Evolutionary conservation across 1,140 invertebrate genomes (phyloP).

Genomic region (Anoplolepis gracilipes): DNA sequence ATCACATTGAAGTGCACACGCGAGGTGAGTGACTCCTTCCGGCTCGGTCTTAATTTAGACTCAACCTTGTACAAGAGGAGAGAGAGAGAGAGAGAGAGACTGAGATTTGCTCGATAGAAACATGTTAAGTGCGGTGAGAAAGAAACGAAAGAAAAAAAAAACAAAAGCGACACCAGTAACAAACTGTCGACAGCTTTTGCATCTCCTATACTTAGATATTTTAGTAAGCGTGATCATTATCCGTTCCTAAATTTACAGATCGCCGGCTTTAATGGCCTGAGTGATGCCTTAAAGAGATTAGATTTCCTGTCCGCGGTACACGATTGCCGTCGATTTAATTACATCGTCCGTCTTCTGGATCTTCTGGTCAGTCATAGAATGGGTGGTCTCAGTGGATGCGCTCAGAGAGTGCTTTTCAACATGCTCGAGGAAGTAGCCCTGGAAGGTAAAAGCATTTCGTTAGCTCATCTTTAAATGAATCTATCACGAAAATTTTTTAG

Average conservation of each 20-base stretch:
- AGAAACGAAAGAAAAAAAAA: conserved; percentile 30
- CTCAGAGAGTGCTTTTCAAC: conserved; percentile 96
- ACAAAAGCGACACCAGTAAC: conserved; percentile 31
- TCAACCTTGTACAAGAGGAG: conserved; percentile 66
- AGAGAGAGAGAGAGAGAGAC: too few relatives aligned
- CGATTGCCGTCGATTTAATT: conserved; percentile 97
- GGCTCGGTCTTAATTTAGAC: conserved; percentile 78
- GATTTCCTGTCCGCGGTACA: conserved; percentile 97
- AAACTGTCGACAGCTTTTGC: conserved; percentile 36
- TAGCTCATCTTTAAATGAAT: not conserved
- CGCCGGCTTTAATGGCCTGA: conserved; percentile 97
- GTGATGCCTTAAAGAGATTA: conserved; percentile 96
- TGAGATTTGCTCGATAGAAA: conserved; percentile 65
- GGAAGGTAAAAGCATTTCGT: conserved; percentile 88
- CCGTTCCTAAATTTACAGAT: conserved; percentile 88
- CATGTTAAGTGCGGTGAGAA: conserved; percentile 17
- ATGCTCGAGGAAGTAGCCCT: conserved; percentile 97
- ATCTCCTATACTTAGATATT: conserved; percentile 54
- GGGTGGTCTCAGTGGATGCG: conserved; percentile 94
- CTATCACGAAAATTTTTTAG: not conserved
- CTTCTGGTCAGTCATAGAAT: conserved; percentile 91
- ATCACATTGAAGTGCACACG: conserved; percentile 96
- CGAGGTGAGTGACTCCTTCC: conserved; percentile 89
- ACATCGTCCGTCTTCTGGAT: conserved; percentile 97
- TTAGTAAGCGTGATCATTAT: conserved; percentile 4